Evolutionary conservation across 1,140 invertebrate species (phyloP).

Genomic region (Thalassaphorura encarpata): DNA sequence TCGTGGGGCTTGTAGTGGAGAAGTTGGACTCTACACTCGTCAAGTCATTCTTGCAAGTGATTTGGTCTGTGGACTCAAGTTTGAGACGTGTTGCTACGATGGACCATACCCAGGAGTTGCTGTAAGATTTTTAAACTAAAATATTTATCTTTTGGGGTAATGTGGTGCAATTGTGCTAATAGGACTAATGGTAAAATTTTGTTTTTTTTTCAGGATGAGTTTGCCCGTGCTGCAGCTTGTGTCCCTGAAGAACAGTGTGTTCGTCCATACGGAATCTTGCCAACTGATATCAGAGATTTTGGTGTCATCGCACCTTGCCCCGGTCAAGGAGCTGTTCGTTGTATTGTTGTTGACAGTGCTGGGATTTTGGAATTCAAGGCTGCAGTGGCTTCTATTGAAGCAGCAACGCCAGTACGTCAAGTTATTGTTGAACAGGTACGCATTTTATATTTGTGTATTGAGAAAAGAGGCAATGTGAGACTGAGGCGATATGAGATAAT

Average conservation of each 20-base stretch:
- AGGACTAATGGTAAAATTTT: neutral
- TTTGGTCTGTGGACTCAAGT: conserved; percentile 4
- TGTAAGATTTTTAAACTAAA: conserved; percentile 14
- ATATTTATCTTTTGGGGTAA: neutral
- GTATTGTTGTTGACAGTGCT: conserved; percentile 3
- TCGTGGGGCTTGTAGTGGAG: neutral
- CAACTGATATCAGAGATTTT: conserved; percentile 28
- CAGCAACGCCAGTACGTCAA: neutral
- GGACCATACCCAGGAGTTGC: conserved; percentile 19
- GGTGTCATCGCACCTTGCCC: conserved; percentile 26
- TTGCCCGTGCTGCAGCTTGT: conserved; percentile 7
- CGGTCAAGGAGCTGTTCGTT: conserved; percentile 23
- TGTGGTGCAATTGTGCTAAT: neutral
- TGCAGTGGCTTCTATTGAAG: conserved; percentile 6
- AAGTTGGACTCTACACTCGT: neutral
- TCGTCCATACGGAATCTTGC: conserved; percentile 14
- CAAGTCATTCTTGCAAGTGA: neutral
- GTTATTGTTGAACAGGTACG: neutral
- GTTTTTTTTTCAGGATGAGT: conserved; percentile 21
- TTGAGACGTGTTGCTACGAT: conserved; percentile 9
- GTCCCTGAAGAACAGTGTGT: conserved; percentile 19
- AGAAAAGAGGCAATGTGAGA: neutral
- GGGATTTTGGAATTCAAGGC: neutral
- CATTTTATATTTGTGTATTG: neutral
- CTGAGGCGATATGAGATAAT: no score